These are phyloP conservation scores for Drosophila putrida DNA, from an alignment of 2,888 invertebrate genomes.

Conservation along the genomic window DNA sequence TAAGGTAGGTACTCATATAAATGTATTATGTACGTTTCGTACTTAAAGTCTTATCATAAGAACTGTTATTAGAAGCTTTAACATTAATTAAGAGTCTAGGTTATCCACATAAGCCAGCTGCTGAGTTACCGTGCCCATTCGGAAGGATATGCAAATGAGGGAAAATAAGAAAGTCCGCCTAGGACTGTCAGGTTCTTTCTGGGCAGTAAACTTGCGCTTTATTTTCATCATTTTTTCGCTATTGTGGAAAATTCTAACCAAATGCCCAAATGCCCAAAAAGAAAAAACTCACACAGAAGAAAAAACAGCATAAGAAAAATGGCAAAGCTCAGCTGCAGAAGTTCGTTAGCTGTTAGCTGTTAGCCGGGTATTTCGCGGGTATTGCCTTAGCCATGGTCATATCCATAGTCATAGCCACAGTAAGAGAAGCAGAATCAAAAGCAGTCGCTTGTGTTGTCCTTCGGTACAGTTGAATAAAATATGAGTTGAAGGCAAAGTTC, in stretches of 20 bases:
- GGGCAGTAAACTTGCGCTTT: conserved; percentile 59
- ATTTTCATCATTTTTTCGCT: conserved; percentile 59
- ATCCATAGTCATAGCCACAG: conserved; percentile 1
- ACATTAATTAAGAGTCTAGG: conserved; percentile 52
- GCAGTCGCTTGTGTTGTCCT: conserved; percentile 52
- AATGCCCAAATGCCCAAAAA: conserved; percentile 13
- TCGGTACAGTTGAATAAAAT: conserved; percentile 63
- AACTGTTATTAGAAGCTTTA: conserved; percentile 35
- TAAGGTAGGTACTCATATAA: no score
- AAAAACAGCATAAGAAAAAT: conserved; percentile 53
- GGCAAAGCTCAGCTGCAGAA: conserved; percentile 65
- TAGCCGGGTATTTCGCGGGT: conserved; percentile 25
- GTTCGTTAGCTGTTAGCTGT: conserved; percentile 47
- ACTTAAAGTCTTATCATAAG: conserved; percentile 27
- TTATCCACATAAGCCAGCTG: conserved; percentile 46
- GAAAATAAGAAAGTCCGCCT: conserved; percentile 12
- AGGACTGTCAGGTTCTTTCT: conserved; percentile 6
- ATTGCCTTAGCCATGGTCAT: conserved; percentile 23
- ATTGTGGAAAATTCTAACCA: conserved; percentile 31
- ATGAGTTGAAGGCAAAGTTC: conserved; percentile 61
- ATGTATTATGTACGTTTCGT: background rate
- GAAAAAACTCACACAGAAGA: conserved; percentile 7
- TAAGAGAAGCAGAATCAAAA: background rate
- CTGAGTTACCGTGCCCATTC: conserved; percentile 32
- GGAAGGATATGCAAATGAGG: conserved; percentile 53